Evolutionary conservation across 2,113 vertebrate genomes (phyloP), one percentile per base, ranked within the genome.

Genomic region (Amblyornis subalaris): DNA sequence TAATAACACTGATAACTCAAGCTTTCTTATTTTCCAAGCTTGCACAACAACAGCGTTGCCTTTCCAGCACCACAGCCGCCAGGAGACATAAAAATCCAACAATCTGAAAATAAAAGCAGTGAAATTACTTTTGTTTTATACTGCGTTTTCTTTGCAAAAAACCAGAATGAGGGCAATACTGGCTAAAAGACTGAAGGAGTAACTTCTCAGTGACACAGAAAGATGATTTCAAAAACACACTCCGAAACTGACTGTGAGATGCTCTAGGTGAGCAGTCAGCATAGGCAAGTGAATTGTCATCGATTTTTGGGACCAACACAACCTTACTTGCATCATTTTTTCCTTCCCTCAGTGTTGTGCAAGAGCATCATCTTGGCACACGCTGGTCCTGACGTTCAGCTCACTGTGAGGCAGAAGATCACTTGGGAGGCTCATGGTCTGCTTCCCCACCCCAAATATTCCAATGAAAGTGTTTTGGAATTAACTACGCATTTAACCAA

Each of bases 1-100:
- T 92, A 96, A 88, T 3, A 94, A 60, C 58, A 72, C 54, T 83
- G 92, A 91, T 96, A 96, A 91, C 64, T 83, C 35, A 21, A 47
- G 67, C 88, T 83, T 76, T 82, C 78, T 66, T 88, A 40, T 92
- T 86, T 88, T 92, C 72, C 82, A 88, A 38, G 36, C 75, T 73
- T 93, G 54, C 78, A 79, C 71, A 91, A 91, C 60, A 78, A 9
- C 65, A 76, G 60, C 0, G 3, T 84, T 96, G 69, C 69, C 83
- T 86, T 77, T 85, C 75, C 94, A 94, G 95, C 85, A 94, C 60
- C 79, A 80, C 47, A 62, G 64, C 51, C 54, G 44, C 44, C 44
- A 80, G n/a, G 51, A 71, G 80, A 73, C 58, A 90, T 12, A 44
- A 51, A 85, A 91, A 42, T 25, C 20, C 50, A 85, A 45, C 20